Evolutionary conservation across 2,888 invertebrate genomes (phyloP), one percentile per base, ranked within the genome.

Genomic region (Ochropacha duplaris): DNA sequence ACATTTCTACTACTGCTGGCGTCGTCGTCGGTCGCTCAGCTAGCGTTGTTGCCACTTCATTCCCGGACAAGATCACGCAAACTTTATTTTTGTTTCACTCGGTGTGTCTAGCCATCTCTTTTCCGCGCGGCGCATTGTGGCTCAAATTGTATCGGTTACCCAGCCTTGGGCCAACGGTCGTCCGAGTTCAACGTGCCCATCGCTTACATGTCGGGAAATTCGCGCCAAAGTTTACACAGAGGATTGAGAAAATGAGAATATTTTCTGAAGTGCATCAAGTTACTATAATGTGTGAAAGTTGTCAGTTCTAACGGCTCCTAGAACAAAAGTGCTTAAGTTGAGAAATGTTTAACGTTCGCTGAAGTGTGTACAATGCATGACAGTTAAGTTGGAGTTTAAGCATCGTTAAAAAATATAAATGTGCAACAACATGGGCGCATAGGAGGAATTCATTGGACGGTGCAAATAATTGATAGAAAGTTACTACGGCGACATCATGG

Each of bases 131-230:
- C 78, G 76, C 79, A 80, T 79, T 68, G 72, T 74, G 79, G 78
- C 79, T 80, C 78, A 71, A 78, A 77, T 77, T 75, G 44, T 44
- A 44, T 44, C 44, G 44, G 44, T 70, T 71, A 74, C 73, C 78
- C 85, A 90, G 90, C 87, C 82, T 85, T 86, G 84, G 78, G 83
- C 82, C 76, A 85, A 87, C 88, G 84, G 90, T 86, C 81, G 85
- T 78, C 79, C 78, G 81, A 63, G 77, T 68, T 75, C 74, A 76
- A 83, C 86, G 87, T 83, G 74, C 68, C 70, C 68, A 69, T 72
- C 69, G 69, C 68, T 74, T 57, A 58, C 54, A 65, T 74, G 71
- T 71, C 74, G 72, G 73, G 65, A 68, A 74, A 72, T 75, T 81
- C 87, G 86, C 86, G 87, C 83, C 82, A 83, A 88, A 88, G 82